Conservation (phyloP, 2,113 vertebrate species). For the Vulpes lagopus region DNA sequence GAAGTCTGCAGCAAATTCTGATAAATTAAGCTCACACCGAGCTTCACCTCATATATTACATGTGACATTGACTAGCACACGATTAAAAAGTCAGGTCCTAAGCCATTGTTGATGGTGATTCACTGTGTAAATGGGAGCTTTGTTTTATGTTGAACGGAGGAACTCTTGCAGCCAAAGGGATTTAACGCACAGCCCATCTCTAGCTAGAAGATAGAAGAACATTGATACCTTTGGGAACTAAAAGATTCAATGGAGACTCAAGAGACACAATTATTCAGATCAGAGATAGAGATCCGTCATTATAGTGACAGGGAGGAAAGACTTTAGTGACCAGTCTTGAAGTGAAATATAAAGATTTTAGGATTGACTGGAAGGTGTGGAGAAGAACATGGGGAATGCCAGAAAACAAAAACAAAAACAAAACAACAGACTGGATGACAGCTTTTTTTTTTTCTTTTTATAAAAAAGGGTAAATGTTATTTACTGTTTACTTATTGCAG, state of each 20-base stretch:
- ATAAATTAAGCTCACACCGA: background rate
- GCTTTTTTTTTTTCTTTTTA: background rate
- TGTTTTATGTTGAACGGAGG: background rate
- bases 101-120: background rate
- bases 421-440: background rate
- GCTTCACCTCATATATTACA: background rate
- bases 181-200: background rate
- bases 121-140: rapidly evolving
- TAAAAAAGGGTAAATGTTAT: background rate
- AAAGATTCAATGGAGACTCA: background rate
- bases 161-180: background rate
- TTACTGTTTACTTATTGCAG: background rate
- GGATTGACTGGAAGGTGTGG: background rate
- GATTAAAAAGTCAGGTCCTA: background rate
- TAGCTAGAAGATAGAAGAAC: background rate
- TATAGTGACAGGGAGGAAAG: background rate
- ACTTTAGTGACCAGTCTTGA: background rate
- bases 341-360: background rate
- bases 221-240: background rate
- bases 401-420: no score
- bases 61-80: background rate
- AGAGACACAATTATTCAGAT: background rate
- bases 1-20: background rate
- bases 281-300: background rate
- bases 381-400: background rate